A percentile compares a stretch with the other conserved stretches of the same genome.
phyloP scores from a whole-genome alignment of 2,888 invertebrate species.

The Clostera curtula region DNA sequence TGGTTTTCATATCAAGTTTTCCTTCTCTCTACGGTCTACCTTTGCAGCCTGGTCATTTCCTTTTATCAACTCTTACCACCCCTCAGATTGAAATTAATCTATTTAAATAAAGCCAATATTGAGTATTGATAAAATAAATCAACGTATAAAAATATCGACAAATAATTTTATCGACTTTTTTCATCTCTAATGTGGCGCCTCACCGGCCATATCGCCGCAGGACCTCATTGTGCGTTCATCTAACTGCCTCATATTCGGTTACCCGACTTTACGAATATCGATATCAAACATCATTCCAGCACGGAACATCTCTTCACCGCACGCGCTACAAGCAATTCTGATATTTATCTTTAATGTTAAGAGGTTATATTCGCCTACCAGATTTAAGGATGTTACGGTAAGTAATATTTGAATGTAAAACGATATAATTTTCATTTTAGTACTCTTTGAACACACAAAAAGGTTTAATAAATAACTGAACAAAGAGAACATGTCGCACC shows the following conservation, averaged over 20 bases:
- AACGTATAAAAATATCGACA: slow-evolving; percentile 6
- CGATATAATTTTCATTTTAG: slow-evolving; percentile 68
- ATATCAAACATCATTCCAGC: slow-evolving; percentile 32
- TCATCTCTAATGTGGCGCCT: slow-evolving; percentile 59
- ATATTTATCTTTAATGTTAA: slow-evolving; percentile 15
- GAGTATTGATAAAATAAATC: too few relatives aligned
- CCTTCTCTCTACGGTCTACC: too few relatives aligned
- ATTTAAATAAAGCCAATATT: too few relatives aligned
- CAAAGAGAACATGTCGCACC: slow-evolving; percentile 63
- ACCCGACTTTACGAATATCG: slow-evolving; percentile 62
- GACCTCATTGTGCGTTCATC: slow-evolving; percentile 59
- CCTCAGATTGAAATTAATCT: too few relatives aligned
- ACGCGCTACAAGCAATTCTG: slow-evolving; percentile 10
- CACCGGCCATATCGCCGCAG: slow-evolving; percentile 51
- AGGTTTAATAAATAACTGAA: slow-evolving; percentile 59
- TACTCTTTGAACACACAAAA: slow-evolving; percentile 58
- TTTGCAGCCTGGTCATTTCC: too few relatives aligned
- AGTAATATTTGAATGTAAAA: slow-evolving; percentile 18
- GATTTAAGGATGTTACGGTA: slow-evolving; percentile 17
- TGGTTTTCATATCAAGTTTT: too few relatives aligned
- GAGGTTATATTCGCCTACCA: slow-evolving; percentile 17
- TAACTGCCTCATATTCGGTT: slow-evolving; percentile 73
- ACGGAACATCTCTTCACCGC: slow-evolving; percentile 33
- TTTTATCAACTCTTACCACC: too few relatives aligned
- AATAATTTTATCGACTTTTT: slow-evolving; percentile 14